phyloP scores from a whole-genome alignment of 2,888 invertebrate genomes.

The Acronicta leporina region DNA sequence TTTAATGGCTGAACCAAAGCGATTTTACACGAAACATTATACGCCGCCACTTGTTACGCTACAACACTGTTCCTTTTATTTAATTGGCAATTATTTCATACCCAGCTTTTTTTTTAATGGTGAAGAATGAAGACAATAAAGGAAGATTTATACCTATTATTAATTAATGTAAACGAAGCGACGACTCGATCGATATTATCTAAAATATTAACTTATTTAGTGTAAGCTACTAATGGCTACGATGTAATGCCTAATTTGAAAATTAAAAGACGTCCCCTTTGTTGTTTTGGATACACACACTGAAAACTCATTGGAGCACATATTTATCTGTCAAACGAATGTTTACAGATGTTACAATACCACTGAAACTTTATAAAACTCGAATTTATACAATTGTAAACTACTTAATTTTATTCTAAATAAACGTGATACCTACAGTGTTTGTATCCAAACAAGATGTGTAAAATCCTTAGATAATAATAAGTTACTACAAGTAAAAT shows the following conservation, averaged over 20 bases:
- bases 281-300: conserved; percentile 60
- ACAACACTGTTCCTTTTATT: conserved; percentile 68
- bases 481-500: conserved; percentile 56
- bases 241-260: conserved; percentile 68
- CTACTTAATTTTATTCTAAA: conserved; percentile 7
- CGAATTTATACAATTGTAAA: conserved; percentile 55
- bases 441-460: conserved; percentile 54
- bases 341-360: not conserved
- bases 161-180: conserved; percentile 81
- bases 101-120: conserved; percentile 82
- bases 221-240: conserved; percentile 76
- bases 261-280: conserved; percentile 65
- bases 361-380: conserved; percentile 33
- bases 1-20: conserved; percentile 84
- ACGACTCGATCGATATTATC: conserved; percentile 80
- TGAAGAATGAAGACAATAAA: conserved; percentile 88
- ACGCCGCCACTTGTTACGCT: conserved; percentile 83
- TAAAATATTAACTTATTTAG: conserved; percentile 83
- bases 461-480: conserved; percentile 51
- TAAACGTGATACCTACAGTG: conserved; percentile 32
- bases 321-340: conserved; percentile 15
- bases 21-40: conserved; percentile 73
- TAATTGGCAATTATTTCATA: conserved; percentile 59
- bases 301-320: conserved; percentile 42
- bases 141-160: conserved; percentile 87